Base-by-base conservation (phyloP, 2,113 vertebrate genomes). In the Proteles cristata region DNA sequence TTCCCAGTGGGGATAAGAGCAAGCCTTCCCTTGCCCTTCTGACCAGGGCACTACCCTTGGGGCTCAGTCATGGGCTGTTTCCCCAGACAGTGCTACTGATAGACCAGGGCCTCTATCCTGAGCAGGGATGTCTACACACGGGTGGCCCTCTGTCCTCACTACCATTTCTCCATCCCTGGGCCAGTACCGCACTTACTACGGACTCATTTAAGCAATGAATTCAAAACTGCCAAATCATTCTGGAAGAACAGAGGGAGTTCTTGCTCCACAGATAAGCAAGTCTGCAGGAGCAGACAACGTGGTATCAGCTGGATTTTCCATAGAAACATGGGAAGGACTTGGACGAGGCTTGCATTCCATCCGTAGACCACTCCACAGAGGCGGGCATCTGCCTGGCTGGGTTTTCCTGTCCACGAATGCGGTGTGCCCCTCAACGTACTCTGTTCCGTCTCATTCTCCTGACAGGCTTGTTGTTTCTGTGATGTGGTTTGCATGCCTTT, bases 111-210 rank as follows among this genome's bases (percentile, higher is more conserved):
- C 63, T 50, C 63, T 48, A 4, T 10, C 25, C 55, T 31, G 39
- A 7, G 4, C 10, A 7, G 77, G 55, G 19, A 15, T 3, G 39
- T 53, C 74, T 31, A 0, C 28, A 26, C 0, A 0, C 0, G 1
- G 63, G 2, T 7, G 26, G 31, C 35, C 8, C 12, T 58, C 15
- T 10, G 43, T 61, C 55, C 31, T 28, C 50, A 3, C 65, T n/a
- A 48, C 50, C 0, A 2, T 7, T 19, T 21, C n/a, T 39, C 87
- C 63, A 0, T 61, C 79, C n/a, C 35, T 3, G 15, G 1, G 14
- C 3, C 12, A 1, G 31, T 7, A 16, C 14, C 39, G 25, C 8
- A 1, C 25, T 10, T 26, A 12, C 48, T 10, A 9, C 2, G 2
- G 21, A 23, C 21, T 23, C 7, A 2, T 61, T 61, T 61, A 23